phyloP scores from a whole-genome alignment of 1,140 invertebrate genomes.

The Palaemon carinicauda region DNA sequence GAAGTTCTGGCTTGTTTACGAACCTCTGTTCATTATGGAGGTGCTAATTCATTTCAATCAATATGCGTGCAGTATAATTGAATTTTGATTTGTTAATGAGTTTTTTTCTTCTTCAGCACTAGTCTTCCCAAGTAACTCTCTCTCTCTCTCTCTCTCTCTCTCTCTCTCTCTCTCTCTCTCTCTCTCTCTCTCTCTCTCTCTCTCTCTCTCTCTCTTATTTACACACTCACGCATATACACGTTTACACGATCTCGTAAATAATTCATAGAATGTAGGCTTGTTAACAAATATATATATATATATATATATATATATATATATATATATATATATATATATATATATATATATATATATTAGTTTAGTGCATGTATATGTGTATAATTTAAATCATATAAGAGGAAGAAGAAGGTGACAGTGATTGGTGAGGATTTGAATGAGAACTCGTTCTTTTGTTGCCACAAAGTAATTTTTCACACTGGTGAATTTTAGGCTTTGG shows the following conservation, averaged over 20 bases:
- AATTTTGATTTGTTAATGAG: constrained; percentile 12
- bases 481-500: no score
- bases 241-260: not conserved
- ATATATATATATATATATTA: no score
- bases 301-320: not conserved
- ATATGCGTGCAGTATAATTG: constrained; percentile 7
- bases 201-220: not conserved
- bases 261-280: not conserved
- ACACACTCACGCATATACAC: not conserved
- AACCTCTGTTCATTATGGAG: not conserved
- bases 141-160: not conserved
- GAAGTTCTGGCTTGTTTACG: not conserved
- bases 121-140: not conserved
- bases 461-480: no score
- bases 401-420: no score
- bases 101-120: not conserved
- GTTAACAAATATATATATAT: not conserved
- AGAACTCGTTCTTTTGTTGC: no score
- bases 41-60: constrained; percentile 7
- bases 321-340: not conserved
- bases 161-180: not conserved
- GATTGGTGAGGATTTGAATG: no score
- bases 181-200: not conserved
- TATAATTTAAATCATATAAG: no score
- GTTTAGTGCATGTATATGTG: no score